Evolutionary conservation across 2,797 vertebrate species (phyloP).

Genomic region (Danio aesculapii): DNA sequence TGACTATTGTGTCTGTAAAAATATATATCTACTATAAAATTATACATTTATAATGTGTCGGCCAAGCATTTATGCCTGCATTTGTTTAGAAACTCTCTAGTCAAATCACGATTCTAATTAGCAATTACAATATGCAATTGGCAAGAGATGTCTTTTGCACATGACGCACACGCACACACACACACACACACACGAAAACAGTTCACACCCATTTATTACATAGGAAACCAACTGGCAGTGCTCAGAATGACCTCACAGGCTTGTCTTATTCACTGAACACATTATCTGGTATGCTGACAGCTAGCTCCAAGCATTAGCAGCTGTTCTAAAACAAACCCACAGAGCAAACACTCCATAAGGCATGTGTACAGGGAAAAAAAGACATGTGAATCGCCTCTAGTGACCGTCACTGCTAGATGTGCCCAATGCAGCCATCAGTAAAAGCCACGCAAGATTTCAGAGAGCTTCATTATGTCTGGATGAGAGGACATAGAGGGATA

Average conservation of each 20-base stretch:
- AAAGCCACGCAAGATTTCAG: constrained; percentile 44
- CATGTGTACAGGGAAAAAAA: constrained; percentile 28
- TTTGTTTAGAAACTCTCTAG: background rate
- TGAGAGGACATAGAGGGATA: constrained; percentile 19
- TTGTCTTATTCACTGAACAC: constrained; percentile 53
- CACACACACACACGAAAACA: background rate
- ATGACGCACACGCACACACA: background rate
- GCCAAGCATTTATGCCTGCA: background rate
- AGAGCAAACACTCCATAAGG: constrained; percentile 51
- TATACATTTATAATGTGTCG: background rate
- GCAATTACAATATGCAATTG: background rate
- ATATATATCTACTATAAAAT: background rate
- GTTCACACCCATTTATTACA: constrained; percentile 28
- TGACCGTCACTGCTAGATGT: constrained; percentile 16
- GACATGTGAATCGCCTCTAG: constrained; percentile 45
- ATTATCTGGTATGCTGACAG: constrained; percentile 53
- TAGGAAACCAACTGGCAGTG: constrained; percentile 20
- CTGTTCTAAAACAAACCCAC: constrained; percentile 60
- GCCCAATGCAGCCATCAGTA: constrained; percentile 56
- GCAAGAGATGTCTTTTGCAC: background rate
- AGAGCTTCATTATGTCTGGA: constrained; percentile 35
- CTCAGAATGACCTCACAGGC: constrained; percentile 31
- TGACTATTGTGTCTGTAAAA: background rate
- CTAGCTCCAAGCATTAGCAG: constrained; percentile 55
- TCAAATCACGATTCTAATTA: background rate